Percentiles rank a stretch among this genome's conserved stretches.
Evolutionary conservation across 2,113 vertebrate genomes (phyloP).

Genomic region (Bucco capensis): DNA sequence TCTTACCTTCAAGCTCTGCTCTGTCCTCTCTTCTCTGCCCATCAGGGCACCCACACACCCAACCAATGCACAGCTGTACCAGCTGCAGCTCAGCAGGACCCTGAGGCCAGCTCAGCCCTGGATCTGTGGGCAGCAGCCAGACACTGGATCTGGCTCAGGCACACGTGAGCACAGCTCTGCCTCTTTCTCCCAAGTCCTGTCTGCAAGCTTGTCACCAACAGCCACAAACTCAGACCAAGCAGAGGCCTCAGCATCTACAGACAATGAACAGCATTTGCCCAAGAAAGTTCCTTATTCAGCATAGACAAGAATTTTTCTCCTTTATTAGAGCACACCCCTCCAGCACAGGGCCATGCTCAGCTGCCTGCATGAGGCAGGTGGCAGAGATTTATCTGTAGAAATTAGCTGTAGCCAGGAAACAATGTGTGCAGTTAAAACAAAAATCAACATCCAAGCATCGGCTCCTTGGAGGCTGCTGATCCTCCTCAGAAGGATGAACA

Average conservation of each 20-base stretch:
- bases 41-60: not conserved
- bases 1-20: not conserved
- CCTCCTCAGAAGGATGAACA: not conserved
- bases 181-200: rapidly evolving
- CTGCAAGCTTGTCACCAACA: not conserved
- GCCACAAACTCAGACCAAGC: not conserved
- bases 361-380: not conserved
- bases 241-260: not conserved
- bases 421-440: not conserved
- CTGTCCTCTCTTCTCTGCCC: not conserved
- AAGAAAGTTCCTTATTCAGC: not conserved
- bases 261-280: not conserved
- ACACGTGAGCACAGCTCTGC: not conserved
- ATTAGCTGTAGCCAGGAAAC: not conserved
- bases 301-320: not conserved
- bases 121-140: rapidly evolving
- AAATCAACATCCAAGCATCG: not conserved
- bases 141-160: not conserved
- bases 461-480: not conserved
- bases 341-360: not conserved
- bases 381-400: not conserved
- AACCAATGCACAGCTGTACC: no score
- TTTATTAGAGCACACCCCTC: slow-evolving; percentile 10
- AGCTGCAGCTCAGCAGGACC: not conserved
- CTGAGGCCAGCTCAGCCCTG: not conserved